phyloP scores from a whole-genome alignment of 2,113 vertebrate species.

The Anas platyrhynchos region DNA sequence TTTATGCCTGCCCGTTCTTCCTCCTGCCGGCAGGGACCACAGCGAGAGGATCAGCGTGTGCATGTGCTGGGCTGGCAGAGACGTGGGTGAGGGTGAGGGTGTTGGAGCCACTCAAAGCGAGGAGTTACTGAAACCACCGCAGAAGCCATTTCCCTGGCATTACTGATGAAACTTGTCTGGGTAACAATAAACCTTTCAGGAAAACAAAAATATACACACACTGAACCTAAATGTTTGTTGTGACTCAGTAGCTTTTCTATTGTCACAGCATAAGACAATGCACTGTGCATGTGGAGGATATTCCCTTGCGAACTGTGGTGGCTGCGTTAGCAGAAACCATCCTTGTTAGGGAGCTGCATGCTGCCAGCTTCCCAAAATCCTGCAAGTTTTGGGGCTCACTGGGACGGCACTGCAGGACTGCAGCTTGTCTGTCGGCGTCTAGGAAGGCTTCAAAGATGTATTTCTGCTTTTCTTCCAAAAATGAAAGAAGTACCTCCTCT shows the following conservation, averaged over 20 bases:
- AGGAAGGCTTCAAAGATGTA: not conserved
- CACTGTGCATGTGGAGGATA: not conserved
- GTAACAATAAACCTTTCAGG: not conserved
- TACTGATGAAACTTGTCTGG: not conserved
- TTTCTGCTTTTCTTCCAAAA: not conserved
- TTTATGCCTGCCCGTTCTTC: not conserved
- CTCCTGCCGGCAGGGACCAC: not conserved
- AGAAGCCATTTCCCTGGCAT: not conserved
- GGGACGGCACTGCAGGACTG: too few species aligned
- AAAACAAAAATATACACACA: not conserved
- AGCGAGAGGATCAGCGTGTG: not conserved
- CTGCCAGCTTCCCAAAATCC: slow-evolving; percentile 22
- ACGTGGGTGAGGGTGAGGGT: not conserved
- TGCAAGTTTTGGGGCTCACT: fast-evolving
- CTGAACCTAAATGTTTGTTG: not conserved
- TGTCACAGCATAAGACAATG: slow-evolving; percentile 5
- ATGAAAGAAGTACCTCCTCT: not conserved
- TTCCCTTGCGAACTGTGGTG: not conserved
- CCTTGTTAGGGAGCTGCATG: not conserved
- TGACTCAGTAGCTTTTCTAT: not conserved
- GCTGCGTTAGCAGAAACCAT: slow-evolving; percentile 16
- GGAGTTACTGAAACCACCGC: not conserved
- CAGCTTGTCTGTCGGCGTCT: too few species aligned
- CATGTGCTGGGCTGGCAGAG: not conserved
- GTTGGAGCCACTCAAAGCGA: not conserved